Conservation (phyloP, 2,797 vertebrate genomes). For the Lepidocolaptes lacrymiger region DNA sequence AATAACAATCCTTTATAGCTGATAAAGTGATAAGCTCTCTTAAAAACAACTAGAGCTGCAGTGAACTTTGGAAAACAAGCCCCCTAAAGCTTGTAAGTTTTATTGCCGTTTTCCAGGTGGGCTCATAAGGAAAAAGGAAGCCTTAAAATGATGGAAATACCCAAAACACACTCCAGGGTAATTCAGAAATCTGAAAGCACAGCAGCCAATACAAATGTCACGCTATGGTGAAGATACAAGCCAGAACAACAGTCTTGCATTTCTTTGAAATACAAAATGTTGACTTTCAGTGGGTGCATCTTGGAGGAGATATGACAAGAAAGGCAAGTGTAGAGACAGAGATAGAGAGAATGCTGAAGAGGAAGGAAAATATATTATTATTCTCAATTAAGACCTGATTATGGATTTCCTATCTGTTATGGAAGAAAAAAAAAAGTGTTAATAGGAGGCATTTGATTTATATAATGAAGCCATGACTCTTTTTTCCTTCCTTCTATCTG, state of each 20-base stretch:
- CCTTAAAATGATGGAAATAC: constrained; percentile 26
- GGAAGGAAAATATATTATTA: neutral
- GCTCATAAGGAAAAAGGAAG: constrained; percentile 21
- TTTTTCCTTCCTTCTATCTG: neutral
- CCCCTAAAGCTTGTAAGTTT: constrained; percentile 43
- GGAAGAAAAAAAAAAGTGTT: neutral
- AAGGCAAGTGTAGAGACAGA: neutral
- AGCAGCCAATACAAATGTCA: neutral
- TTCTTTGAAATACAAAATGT: neutral
- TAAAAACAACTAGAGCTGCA: neutral
- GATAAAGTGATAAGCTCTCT: constrained; percentile 53
- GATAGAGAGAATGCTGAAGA: neutral
- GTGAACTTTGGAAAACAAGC: constrained; percentile 39
- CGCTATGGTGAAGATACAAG: neutral
- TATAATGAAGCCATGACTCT: neutral
- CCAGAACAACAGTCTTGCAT: neutral
- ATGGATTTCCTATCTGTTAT: neutral
- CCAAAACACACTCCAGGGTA: neutral
- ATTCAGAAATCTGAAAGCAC: constrained; percentile 14
- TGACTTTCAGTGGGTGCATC: neutral
- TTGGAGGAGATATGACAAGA: neutral
- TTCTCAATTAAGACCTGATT: neutral
- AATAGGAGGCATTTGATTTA: neutral
- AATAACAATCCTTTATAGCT: neutral
- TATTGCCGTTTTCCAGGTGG: constrained; percentile 52